phyloP scores from a whole-genome alignment of 1,140 invertebrate genomes.

The Aphaenogaster ashmeadi region DNA sequence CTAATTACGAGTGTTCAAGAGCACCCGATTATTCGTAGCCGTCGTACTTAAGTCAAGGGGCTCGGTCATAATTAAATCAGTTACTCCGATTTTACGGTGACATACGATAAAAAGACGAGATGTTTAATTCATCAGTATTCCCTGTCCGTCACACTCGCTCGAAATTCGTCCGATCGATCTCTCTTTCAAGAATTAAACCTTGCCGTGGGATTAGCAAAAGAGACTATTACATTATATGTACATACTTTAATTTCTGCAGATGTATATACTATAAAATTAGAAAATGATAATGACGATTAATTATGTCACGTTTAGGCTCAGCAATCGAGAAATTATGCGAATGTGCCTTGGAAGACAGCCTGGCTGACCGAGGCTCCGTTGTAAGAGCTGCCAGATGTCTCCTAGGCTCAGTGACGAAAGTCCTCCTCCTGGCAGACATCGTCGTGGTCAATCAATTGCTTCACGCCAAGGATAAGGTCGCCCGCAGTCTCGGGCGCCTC shows the following conservation, averaged over 20 bases:
- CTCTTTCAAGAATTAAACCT: background rate
- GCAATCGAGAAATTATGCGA: conserved; percentile 96
- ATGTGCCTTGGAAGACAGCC: conserved; percentile 90
- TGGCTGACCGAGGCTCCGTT: conserved; percentile 92
- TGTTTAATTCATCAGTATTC: conserved; percentile 51
- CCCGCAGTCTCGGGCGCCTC: conserved; percentile 93
- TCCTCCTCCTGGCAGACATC: conserved; percentile 99
- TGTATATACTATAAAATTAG: background rate
- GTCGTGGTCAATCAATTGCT: conserved; percentile 99
- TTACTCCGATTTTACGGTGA: conserved; percentile 52
- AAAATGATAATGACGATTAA: background rate
- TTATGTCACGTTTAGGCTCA: conserved; percentile 88
- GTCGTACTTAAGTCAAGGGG: conserved; percentile 8
- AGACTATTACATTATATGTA: background rate
- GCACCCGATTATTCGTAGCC: conserved; percentile 3
- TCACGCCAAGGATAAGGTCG: conserved; percentile 98
- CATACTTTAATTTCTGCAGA: background rate
- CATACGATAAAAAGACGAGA: conserved; percentile 35
- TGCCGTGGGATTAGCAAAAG: background rate
- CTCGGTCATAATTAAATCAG: conserved; percentile 53
- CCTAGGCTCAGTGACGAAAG: conserved; percentile 97
- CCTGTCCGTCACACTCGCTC: background rate
- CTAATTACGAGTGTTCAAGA: conserved; percentile 25
- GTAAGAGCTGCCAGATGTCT: conserved; percentile 97
- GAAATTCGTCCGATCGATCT: conserved; percentile 20